phyloP scores from a whole-genome alignment of 2,113 vertebrate genomes.

The Solea solea region DNA sequence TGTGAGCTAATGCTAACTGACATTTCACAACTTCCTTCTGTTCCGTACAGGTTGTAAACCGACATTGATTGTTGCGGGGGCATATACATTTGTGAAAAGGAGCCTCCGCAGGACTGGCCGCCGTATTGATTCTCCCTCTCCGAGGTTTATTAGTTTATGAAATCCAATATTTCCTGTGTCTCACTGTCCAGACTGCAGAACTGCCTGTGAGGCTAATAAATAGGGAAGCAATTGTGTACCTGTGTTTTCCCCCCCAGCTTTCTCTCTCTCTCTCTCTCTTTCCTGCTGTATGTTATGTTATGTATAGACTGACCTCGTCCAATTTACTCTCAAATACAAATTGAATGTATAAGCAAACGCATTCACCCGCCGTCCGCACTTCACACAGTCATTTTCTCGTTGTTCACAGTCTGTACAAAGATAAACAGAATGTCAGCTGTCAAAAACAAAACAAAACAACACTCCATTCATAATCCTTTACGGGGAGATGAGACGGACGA shows the following conservation, averaged over 20 bases:
- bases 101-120: constrained; percentile 30
- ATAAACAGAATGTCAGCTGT: constrained; percentile 10
- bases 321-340: constrained; percentile 3
- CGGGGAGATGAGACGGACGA: not conserved
- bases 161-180: constrained; percentile 68
- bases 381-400: not conserved
- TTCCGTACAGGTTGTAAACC: constrained; percentile 26
- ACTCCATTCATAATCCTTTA: not conserved
- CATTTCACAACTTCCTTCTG: constrained; percentile 20
- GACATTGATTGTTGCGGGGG: constrained; percentile 42
- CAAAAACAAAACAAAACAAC: constrained; percentile 3
- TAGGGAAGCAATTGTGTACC: constrained; percentile 7
- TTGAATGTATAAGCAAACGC: constrained; percentile 12
- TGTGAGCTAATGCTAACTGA: constrained; percentile 39
- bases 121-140: constrained; percentile 65
- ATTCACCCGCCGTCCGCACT: not conserved
- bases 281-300: not conserved
- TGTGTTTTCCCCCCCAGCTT: constrained; percentile 4
- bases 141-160: constrained; percentile 67
- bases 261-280: not conserved
- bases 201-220: constrained; percentile 13
- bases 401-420: not conserved
- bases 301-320: constrained; percentile 14
- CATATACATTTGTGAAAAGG: constrained; percentile 60
- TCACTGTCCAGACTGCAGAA: constrained; percentile 26